phyloP scores from a whole-genome alignment of 2,113 vertebrate genomes.

The Grallaria varia region DNA sequence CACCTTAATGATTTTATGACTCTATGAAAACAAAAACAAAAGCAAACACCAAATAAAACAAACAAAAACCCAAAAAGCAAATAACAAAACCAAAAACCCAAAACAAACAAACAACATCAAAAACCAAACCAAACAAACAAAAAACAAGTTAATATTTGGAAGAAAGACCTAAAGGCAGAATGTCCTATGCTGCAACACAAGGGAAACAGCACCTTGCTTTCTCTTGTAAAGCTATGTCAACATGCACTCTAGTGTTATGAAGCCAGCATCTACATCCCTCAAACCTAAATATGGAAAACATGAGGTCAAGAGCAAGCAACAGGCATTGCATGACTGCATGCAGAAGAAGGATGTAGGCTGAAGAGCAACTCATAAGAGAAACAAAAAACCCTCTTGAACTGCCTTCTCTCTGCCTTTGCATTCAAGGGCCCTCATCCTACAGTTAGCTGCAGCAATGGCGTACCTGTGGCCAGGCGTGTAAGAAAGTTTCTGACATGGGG shows the following conservation, averaged over 20 bases:
- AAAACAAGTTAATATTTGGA: rapidly evolving
- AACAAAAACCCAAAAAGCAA: background rate
- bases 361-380: background rate
- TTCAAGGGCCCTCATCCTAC: background rate
- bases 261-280: background rate
- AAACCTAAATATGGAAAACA: background rate
- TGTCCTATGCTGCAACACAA: background rate
- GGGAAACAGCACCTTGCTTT: background rate
- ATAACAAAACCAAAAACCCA: too few species aligned
- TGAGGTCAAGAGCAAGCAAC: background rate
- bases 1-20: background rate
- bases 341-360: background rate
- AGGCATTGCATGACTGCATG: background rate
- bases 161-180: background rate
- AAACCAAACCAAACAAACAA: too few species aligned
- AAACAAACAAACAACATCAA: background rate
- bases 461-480: background rate
- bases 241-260: background rate
- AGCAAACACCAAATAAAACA: background rate
- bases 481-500: background rate
- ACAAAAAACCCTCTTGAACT: background rate
- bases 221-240: background rate
- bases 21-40: background rate
- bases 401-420: background rate
- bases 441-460: background rate